Conservation (phyloP, 2,797 vertebrate genomes). For the Clarias fuscus region DNA sequence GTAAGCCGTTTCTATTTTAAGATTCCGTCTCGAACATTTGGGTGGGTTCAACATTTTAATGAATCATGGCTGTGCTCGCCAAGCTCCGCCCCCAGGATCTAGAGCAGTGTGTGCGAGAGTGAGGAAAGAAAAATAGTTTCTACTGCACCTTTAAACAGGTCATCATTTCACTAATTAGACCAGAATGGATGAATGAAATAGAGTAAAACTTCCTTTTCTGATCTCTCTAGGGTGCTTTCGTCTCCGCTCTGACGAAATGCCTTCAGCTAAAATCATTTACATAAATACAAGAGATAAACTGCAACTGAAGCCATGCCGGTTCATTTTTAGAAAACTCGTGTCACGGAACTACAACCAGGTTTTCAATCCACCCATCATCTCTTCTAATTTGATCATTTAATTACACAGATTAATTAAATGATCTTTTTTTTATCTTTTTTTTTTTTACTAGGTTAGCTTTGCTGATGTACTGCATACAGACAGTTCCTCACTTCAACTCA, state of each 20-base stretch:
- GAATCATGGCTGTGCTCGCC: not conserved
- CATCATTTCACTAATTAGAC: not conserved
- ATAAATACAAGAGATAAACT: conserved; percentile 1
- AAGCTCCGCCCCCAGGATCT: not conserved
- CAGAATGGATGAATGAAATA: not conserved
- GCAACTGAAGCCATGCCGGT: not conserved
- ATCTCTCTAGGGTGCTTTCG: not conserved
- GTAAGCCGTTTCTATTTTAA: not conserved
- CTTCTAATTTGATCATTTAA: too few species aligned
- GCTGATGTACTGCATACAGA: not conserved
- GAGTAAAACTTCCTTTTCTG: not conserved
- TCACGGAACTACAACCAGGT: not conserved
- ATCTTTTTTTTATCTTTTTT: too few species aligned
- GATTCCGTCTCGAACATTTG: not conserved
- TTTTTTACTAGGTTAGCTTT: not conserved
- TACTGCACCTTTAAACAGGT: not conserved
- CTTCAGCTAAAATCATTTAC: conserved; percentile 2
- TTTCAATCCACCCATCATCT: not conserved
- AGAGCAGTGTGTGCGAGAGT: not conserved
- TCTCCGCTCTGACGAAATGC: conserved; percentile 4
- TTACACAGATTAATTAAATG: too few species aligned
- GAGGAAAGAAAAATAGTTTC: not conserved
- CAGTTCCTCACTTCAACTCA: not conserved
- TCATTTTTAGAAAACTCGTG: not conserved
- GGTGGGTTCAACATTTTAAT: not conserved